Evolutionary conservation across 2,797 vertebrate species (phyloP), one percentile per base, ranked within the genome.

Genomic region (Lophius americanus): DNA sequence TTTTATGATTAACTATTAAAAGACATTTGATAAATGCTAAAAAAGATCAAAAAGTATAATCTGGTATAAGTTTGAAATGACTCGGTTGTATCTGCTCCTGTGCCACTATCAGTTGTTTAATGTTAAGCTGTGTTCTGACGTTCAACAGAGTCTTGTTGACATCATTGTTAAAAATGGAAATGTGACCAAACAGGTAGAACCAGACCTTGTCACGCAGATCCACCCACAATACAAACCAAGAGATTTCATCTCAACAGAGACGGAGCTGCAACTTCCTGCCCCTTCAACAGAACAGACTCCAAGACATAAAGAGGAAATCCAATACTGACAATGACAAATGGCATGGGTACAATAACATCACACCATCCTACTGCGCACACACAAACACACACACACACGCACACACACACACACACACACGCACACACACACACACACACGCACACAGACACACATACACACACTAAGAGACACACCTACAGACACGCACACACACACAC

Each of bases 141-240:
- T 23, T 23, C 23, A 23, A 23, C 23, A 23, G 3, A 47, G 60
- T 51, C 14, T 51, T 57, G 76, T 62, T 65, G 41, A 74, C 55
- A 71, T 42, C 14, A 64, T 73, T 84, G 77, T 84, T 76, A 47
- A 64, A 35, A 44, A 37, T n/a, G 50, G 57, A 76, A 87, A 89
- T 86, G 81, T 64, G 73, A 68, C 76, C 61, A 9, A 87, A 88
- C 85, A 51, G 63, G 90, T 73, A n/a, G 49, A 84, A 87, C 91
- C 49, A 48, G 86, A 59, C 11, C 47, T 46, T 46, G 32, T 76
- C 32, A 37, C 39, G 42, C 52, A 33, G 59, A 14, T 84, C 75
- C 84, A 61, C 84, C 82, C 78, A 69, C 48, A 63, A 79, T 23
- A 51, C 75, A 90, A 88, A 85, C 32, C 50, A 23, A 51, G 46